phyloP scores from a whole-genome alignment of 2,113 vertebrate species.

The Archocentrus centrarchus region DNA sequence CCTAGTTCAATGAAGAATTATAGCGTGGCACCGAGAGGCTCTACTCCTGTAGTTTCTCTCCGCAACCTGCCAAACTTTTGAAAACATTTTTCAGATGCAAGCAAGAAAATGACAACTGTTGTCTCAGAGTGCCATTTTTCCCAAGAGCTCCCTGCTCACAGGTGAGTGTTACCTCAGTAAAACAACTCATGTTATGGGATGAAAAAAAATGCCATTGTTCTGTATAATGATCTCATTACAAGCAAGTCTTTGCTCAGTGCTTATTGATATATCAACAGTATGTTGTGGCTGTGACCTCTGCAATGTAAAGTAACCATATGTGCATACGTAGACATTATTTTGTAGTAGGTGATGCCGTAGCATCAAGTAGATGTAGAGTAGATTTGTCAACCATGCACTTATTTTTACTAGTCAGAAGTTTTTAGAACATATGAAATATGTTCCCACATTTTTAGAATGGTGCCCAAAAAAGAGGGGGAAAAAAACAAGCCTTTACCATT shows the following conservation, averaged over 20 bases:
- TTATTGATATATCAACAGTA: conserved; percentile 31
- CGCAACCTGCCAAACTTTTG: conserved; percentile 34
- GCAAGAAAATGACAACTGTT: conserved; percentile 41
- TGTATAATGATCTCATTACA: conserved; percentile 28
- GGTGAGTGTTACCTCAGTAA: conserved; percentile 58
- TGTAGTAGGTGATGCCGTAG: conserved; percentile 46
- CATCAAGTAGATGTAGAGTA: conserved; percentile 67
- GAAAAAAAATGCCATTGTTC: conserved; percentile 46
- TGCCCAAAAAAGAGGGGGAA: conserved; percentile 32
- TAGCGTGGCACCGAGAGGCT: conserved; percentile 10
- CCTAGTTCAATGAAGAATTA: conserved; percentile 19
- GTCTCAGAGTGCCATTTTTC: conserved; percentile 39
- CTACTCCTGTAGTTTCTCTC: conserved; percentile 8
- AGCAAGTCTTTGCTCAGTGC: conserved; percentile 26
- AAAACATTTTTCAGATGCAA: conserved; percentile 18
- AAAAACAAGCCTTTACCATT: conserved; percentile 4
- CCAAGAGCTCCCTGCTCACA: conserved; percentile 22
- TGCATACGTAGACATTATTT: conserved; percentile 54
- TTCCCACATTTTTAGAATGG: conserved; percentile 50
- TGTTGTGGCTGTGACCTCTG: conserved; percentile 69
- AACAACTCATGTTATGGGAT: conserved; percentile 12
- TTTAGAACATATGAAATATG: conserved; percentile 72
- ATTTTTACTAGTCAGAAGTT: conserved; percentile 51
- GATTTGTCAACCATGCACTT: conserved; percentile 76
- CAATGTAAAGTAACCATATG: conserved; percentile 69